Percentiles rank a stretch among this genome's conserved stretches.
phyloP scores from a whole-genome alignment of 2,888 invertebrate genomes.

The Drosophila gaucha region DNA sequence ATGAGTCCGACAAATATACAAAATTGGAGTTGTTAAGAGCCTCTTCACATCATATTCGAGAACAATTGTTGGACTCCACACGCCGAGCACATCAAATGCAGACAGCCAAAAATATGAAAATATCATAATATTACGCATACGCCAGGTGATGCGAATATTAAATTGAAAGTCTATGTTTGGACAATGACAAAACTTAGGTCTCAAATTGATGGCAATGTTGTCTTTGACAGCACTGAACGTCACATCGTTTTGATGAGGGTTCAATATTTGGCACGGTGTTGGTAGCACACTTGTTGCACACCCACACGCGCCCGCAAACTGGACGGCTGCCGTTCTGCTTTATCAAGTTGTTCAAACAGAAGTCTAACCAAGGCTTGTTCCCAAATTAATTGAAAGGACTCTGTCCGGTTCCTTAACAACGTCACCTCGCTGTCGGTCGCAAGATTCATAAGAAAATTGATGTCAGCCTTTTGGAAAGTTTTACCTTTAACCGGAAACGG shows the following conservation, averaged over 20 bases:
- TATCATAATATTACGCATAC: conserved; percentile 46
- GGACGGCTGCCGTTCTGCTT: conserved; percentile 38
- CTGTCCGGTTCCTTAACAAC: conserved; percentile 20
- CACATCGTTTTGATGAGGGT: conserved; percentile 68
- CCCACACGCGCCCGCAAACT: not conserved
- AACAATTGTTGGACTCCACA: conserved; percentile 18
- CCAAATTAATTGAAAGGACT: conserved; percentile 69
- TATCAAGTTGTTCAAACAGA: conserved; percentile 69
- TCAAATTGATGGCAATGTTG: conserved; percentile 62
- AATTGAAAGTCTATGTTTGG: conserved; percentile 42
- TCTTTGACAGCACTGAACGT: conserved; percentile 65
- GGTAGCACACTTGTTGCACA: conserved; percentile 59
- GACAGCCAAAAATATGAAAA: conserved; percentile 24
- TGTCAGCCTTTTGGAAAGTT: conserved; percentile 28
- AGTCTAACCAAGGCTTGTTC: conserved; percentile 49
- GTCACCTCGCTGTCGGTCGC: conserved; percentile 7
- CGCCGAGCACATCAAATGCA: conserved; percentile 28
- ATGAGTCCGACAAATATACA: conserved; percentile 5
- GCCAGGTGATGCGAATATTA: conserved; percentile 37
- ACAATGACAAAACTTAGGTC: conserved; percentile 38
- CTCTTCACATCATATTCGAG: conserved; percentile 10
- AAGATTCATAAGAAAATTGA: conserved; percentile 44
- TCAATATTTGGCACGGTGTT: conserved; percentile 38
- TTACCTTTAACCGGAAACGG: conserved; percentile 33
- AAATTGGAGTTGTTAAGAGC: conserved; percentile 3